These are phyloP conservation scores for Acanthopleura granulata DNA, from an alignment of 2,888 invertebrate genomes.

Conservation along the genomic window DNA sequence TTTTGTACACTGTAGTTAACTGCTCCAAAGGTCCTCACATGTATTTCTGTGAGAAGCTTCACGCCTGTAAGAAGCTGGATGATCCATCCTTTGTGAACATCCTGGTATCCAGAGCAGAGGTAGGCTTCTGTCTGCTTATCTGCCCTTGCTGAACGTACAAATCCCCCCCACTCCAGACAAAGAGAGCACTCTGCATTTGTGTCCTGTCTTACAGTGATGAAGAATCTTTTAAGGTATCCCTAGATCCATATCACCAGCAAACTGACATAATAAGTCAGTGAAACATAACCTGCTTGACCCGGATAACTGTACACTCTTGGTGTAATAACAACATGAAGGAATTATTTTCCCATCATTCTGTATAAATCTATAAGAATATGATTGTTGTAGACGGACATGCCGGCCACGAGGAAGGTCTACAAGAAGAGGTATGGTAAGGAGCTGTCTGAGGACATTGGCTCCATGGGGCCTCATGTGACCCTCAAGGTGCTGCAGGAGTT, in stretches of 20 bases:
- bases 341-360: too few relatives aligned
- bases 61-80: slow-evolving; percentile 43
- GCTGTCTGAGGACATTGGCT: neutral
- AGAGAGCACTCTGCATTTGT: too few relatives aligned
- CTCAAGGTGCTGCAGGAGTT: neutral
- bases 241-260: too few relatives aligned
- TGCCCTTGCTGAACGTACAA: too few relatives aligned
- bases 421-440: slow-evolving; percentile 18
- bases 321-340: too few relatives aligned
- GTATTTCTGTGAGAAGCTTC: slow-evolving; percentile 45
- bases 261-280: too few relatives aligned
- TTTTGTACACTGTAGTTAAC: slow-evolving; percentile 43
- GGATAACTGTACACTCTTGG: too few relatives aligned
- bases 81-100: slow-evolving; percentile 49
- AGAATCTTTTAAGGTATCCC: too few relatives aligned
- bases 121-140: slow-evolving; percentile 31
- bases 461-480: slow-evolving; percentile 3
- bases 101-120: slow-evolving; percentile 52
- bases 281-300: too few relatives aligned
- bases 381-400: slow-evolving; percentile 9
- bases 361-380: neutral
- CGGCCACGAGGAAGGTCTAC: neutral
- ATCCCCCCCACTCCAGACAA: too few relatives aligned
- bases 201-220: too few relatives aligned
- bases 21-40: slow-evolving; percentile 38